A percentile compares a stretch with the other conserved stretches of the same genome.
Evolutionary conservation across 2,797 vertebrate species (phyloP).

Genomic region (Prionace glauca): DNA sequence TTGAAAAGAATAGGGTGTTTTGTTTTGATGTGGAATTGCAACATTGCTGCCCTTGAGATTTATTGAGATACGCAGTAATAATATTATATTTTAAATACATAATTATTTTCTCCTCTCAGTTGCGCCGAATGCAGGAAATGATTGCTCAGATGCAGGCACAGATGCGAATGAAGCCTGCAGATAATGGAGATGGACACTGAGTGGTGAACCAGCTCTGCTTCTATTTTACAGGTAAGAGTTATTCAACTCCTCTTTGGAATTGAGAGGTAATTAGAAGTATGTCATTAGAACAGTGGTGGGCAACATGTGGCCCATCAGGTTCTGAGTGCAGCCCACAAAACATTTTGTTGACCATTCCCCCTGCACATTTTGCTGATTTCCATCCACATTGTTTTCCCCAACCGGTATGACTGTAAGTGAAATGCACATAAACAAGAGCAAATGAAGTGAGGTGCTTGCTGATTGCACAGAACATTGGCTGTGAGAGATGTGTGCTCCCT

Average conservation of each 20-base stretch:
- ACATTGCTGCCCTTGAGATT: background rate
- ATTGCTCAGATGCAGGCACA: constrained; percentile 81
- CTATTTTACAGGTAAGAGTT: constrained; percentile 16
- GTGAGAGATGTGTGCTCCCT: too few species aligned
- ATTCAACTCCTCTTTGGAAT: background rate
- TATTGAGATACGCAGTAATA: background rate
- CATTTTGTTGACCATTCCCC: too few species aligned
- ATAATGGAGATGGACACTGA: constrained; percentile 57
- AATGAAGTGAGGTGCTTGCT: too few species aligned
- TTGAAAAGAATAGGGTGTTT: background rate
- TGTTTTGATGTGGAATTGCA: background rate
- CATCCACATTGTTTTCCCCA: too few species aligned
- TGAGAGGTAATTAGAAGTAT: background rate
- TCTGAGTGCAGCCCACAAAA: too few species aligned
- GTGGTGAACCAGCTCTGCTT: background rate
- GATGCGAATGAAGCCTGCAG: constrained; percentile 74
- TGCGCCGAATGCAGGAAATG: constrained; percentile 85
- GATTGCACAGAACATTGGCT: too few species aligned
- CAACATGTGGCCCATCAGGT: too few species aligned
- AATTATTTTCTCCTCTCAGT: constrained; percentile 49
- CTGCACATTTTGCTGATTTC: too few species aligned
- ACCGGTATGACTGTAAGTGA: too few species aligned
- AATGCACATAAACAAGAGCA: too few species aligned
- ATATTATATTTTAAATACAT: background rate
- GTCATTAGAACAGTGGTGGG: background rate